These are phyloP conservation scores for Butorides virescens DNA, from an alignment of 2,113 vertebrate genomes.

Conservation along the genomic window DNA sequence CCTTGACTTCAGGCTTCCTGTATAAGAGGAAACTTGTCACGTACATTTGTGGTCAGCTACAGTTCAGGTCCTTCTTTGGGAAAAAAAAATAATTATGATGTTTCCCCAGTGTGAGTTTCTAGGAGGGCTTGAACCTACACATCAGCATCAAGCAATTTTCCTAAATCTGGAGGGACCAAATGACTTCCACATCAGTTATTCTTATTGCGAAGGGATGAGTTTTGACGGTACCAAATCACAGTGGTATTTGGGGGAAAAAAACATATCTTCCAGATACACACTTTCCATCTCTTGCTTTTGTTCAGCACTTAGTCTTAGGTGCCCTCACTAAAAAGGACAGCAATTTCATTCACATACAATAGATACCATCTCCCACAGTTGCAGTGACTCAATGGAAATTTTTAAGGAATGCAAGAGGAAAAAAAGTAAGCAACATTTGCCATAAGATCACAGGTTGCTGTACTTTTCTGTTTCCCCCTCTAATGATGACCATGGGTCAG, in stretches of 20 bases:
- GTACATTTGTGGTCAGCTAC: fast-evolving
- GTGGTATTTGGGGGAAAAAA: not conserved
- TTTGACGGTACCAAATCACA: not conserved
- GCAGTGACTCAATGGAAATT: not conserved
- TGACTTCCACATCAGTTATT: not conserved
- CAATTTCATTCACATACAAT: not conserved
- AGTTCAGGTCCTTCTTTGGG: not conserved
- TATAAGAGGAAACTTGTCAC: not conserved
- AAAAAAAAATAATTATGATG: no score
- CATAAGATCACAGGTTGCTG: not conserved
- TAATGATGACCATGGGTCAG: not conserved
- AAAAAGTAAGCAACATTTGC: not conserved
- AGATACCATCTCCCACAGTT: not conserved
- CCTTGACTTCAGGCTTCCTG: not conserved
- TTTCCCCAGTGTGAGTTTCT: not conserved
- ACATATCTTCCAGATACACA: fast-evolving
- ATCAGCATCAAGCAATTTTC: not conserved
- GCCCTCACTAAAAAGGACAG: not conserved
- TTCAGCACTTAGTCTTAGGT: not conserved
- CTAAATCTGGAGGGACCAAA: not conserved
- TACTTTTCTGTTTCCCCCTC: not conserved
- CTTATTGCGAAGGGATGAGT: not conserved
- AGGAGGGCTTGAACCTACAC: not conserved
- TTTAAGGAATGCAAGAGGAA: not conserved
- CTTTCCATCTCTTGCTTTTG: not conserved